phyloP scores from a whole-genome alignment of 2,888 invertebrate genomes.

The Achlya flavicornis region DNA sequence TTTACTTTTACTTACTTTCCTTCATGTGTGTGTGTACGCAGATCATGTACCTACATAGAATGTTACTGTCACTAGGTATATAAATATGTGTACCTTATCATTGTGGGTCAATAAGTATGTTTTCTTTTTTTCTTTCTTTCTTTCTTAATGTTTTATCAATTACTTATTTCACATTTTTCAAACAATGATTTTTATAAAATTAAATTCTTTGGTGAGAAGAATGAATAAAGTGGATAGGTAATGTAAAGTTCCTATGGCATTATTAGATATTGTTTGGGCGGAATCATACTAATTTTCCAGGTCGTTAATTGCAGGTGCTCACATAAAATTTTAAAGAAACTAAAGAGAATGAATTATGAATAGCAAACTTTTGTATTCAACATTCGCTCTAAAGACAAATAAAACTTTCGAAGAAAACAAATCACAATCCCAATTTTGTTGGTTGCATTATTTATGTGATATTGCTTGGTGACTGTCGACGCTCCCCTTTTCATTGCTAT shows the following conservation, averaged over 20 bases:
- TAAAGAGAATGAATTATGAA: slow-evolving; percentile 27
- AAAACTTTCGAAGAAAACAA: slow-evolving; percentile 82
- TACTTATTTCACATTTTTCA: no score
- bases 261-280: background rate
- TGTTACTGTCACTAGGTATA: no score
- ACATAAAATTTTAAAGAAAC: slow-evolving; percentile 38
- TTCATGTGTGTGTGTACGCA: no score
- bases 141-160: background rate
- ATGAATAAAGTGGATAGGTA: no score
- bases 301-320: slow-evolving; percentile 46
- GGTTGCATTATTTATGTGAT: slow-evolving; percentile 82
- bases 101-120: no score
- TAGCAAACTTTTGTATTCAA: slow-evolving; percentile 57
- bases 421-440: slow-evolving; percentile 81
- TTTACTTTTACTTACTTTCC: no score
- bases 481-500: slow-evolving; percentile 75
- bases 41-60: no score
- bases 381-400: slow-evolving; percentile 69
- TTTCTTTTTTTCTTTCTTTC: no score
- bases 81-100: no score
- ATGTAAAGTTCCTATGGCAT: no score
- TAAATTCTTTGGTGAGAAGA: no score
- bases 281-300: slow-evolving; percentile 55
- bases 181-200: background rate
- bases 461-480: slow-evolving; percentile 73